Evolutionary conservation across 2,113 vertebrate species (phyloP).

Genomic region (Gymnobelideus leadbeateri): DNA sequence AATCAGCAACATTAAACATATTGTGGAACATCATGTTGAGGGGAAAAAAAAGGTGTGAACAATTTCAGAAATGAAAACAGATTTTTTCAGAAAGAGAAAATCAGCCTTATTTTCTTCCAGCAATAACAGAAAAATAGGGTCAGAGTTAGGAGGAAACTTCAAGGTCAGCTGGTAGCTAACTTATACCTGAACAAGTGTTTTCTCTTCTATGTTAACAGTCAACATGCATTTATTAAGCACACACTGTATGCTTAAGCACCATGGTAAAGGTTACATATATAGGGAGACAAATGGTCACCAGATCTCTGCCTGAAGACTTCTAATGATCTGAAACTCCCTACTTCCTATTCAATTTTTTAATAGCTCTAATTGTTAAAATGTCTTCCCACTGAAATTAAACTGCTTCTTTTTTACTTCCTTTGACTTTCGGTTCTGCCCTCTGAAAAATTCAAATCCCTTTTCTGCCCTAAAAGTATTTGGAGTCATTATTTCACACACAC

Average conservation of each 20-base stretch:
- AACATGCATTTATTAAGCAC: neutral
- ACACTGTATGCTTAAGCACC: neutral
- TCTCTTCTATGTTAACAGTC: neutral
- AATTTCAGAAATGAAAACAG: conserved; percentile 27
- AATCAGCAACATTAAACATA: conserved; percentile 1
- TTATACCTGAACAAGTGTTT: neutral
- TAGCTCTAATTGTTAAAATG: neutral
- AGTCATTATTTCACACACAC: neutral
- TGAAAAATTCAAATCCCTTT: neutral
- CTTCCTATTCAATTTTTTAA: neutral
- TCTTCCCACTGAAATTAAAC: neutral
- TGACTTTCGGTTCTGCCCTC: neutral
- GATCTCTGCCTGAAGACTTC: neutral
- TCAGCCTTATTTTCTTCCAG: neutral
- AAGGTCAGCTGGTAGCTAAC: neutral
- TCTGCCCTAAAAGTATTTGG: neutral
- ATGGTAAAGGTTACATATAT: neutral
- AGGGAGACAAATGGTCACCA: neutral
- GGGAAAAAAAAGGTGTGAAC: neutral
- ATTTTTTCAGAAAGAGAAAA: conserved; percentile 2
- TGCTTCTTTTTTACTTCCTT: neutral
- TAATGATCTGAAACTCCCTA: neutral
- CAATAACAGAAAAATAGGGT: neutral
- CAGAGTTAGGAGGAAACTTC: neutral
- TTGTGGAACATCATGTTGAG: neutral